These are phyloP conservation scores for Peromyscus californicus DNA, from an alignment of 2,113 vertebrate genomes.

Conservation along the genomic window DNA sequence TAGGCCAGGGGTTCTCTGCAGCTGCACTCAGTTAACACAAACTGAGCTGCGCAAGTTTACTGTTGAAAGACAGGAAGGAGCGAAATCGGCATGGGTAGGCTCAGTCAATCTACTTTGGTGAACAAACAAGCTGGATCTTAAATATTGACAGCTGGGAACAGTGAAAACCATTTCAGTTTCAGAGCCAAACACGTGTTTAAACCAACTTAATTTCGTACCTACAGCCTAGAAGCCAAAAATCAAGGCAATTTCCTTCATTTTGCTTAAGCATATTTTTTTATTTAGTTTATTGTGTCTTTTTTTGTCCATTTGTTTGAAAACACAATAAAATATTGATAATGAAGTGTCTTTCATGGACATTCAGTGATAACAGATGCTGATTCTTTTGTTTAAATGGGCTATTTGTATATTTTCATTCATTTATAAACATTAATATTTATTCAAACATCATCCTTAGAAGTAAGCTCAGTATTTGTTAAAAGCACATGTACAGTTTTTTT, in stretches of 20 bases:
- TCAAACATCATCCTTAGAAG: neutral
- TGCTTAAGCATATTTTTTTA: neutral
- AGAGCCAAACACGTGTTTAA: conserved; percentile 39
- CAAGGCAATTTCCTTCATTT: neutral
- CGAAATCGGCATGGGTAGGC: conserved; percentile 47
- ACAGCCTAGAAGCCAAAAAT: conserved; percentile 36
- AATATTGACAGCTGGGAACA: conserved; percentile 53
- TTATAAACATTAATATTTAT: neutral
- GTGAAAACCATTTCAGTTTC: neutral
- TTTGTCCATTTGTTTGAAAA: conserved; percentile 45
- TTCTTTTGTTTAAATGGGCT: neutral
- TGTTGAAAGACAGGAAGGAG: conserved; percentile 36
- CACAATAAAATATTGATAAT: neutral
- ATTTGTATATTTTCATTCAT: neutral
- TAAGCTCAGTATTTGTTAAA: conserved; percentile 31
- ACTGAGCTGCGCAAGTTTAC: neutral
- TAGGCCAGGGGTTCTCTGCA: conserved; percentile 12
- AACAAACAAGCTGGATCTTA: conserved; percentile 63
- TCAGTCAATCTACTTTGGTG: conserved; percentile 51
- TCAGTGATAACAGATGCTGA: neutral
- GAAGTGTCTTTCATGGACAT: neutral
- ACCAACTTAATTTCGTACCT: conserved; percentile 5
- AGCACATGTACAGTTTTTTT: neutral
- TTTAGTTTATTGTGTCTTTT: neutral
- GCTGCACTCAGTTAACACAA: conserved; percentile 53